phyloP scores from a whole-genome alignment of 2,797 vertebrate species.

The Eospalax fontanierii region DNA sequence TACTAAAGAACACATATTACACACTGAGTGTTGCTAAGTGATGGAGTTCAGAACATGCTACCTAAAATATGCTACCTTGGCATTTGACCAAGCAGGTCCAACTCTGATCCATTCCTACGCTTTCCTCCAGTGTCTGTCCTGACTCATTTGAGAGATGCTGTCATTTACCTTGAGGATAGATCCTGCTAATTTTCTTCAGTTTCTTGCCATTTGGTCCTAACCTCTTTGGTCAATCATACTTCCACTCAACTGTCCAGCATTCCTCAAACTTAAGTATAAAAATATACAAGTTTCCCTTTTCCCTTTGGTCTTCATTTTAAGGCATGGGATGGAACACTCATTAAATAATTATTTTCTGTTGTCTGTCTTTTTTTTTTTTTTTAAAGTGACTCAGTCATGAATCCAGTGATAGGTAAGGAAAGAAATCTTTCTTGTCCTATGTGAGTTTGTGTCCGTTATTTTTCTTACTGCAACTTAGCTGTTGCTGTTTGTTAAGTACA shows the following conservation, averaged over 20 bases:
- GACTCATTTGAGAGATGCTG: neutral
- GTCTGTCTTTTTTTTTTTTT: neutral
- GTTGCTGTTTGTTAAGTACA: neutral
- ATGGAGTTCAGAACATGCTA: neutral
- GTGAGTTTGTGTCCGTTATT: neutral
- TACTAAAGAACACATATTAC: constrained; percentile 4
- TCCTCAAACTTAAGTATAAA: neutral
- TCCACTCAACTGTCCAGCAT: neutral
- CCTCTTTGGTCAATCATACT: neutral
- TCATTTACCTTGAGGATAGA: neutral
- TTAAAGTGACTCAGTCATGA: neutral
- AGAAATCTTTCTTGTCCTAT: neutral
- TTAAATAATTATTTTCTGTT: neutral
- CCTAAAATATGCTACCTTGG: too few relatives aligned
- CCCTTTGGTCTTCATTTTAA: neutral
- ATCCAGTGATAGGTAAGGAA: neutral
- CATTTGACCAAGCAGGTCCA: too few relatives aligned
- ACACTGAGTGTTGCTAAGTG: constrained; percentile 9
- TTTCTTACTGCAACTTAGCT: neutral
- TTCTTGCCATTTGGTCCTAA: neutral
- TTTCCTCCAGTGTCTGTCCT: neutral
- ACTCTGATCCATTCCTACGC: too few relatives aligned
- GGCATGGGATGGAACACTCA: neutral
- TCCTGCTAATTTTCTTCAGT: neutral
- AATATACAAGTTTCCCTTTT: neutral